A percentile compares a stretch with the other conserved stretches of the same genome.
Evolutionary conservation across 2,797 vertebrate genomes (phyloP).

Genomic region (Crypturellus tataupa): DNA sequence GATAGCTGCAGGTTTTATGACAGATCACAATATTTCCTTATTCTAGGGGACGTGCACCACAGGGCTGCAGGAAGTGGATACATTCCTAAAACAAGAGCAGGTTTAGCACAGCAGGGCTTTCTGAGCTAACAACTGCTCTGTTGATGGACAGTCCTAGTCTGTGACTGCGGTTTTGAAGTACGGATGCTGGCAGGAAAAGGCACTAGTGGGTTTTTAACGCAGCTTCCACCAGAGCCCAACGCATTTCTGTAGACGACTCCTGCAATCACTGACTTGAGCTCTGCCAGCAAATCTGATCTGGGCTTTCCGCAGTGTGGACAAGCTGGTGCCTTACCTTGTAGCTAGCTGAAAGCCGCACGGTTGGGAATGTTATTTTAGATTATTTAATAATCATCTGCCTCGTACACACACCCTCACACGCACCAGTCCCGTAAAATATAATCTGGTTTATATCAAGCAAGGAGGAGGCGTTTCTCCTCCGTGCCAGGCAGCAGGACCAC

Average conservation of each 20-base stretch:
- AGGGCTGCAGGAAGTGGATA: background rate
- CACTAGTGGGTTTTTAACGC: background rate
- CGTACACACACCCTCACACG: too few relatives aligned
- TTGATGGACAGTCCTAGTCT: background rate
- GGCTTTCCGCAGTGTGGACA: background rate
- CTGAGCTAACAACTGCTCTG: background rate
- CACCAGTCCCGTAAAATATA: background rate
- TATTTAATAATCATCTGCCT: background rate
- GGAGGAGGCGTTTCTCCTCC: background rate
- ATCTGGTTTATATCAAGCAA: background rate
- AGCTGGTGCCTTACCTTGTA: fast-evolving
- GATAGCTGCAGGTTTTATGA: background rate
- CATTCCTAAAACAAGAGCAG: background rate
- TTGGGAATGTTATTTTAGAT: background rate
- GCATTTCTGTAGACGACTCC: fast-evolving
- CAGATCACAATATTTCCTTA: background rate
- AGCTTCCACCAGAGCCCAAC: background rate
- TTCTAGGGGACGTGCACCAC: background rate
- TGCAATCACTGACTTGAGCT: background rate
- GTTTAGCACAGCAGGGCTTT: background rate
- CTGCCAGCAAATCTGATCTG: background rate
- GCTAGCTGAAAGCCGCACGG: background rate
- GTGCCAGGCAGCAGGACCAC: fast-evolving
- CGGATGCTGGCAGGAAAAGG: background rate
- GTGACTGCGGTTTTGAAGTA: background rate